phyloP scores from a whole-genome alignment of 2,888 invertebrate genomes.

The Drosophila leonis region DNA sequence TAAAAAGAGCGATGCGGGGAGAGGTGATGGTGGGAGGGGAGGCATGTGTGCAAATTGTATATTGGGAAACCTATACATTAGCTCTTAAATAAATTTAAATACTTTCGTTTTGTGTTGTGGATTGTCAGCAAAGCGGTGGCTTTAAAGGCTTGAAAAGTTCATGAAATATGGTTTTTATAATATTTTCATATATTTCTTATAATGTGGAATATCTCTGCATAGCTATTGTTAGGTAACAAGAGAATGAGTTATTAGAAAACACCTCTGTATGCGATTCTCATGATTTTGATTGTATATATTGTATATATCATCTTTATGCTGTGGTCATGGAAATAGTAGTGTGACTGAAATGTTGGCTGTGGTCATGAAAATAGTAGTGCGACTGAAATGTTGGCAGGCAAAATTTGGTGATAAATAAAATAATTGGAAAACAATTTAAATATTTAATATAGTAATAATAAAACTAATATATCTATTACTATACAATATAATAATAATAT shows the following conservation, averaged over 20 bases:
- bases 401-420: too few species aligned
- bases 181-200: neutral
- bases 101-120: neutral
- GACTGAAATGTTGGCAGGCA: too few species aligned
- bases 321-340: too few species aligned
- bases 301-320: too few species aligned
- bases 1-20: conserved; percentile 15
- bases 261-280: neutral
- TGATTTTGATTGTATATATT: neutral
- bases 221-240: neutral
- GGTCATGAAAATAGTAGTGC: too few species aligned
- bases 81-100: conserved; percentile 31
- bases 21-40: neutral
- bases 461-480: too few species aligned
- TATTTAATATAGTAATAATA: too few species aligned
- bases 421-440: too few species aligned
- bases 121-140: neutral
- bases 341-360: too few species aligned
- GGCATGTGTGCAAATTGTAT: conserved; percentile 40
- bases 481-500: too few species aligned
- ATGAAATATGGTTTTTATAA: neutral
- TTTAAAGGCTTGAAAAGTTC: neutral
- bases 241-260: neutral
- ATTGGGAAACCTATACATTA: conserved; percentile 33
- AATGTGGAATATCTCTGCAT: neutral